Conservation (phyloP, 2,888 invertebrate genomes). For the Cordilura impudica region DNA sequence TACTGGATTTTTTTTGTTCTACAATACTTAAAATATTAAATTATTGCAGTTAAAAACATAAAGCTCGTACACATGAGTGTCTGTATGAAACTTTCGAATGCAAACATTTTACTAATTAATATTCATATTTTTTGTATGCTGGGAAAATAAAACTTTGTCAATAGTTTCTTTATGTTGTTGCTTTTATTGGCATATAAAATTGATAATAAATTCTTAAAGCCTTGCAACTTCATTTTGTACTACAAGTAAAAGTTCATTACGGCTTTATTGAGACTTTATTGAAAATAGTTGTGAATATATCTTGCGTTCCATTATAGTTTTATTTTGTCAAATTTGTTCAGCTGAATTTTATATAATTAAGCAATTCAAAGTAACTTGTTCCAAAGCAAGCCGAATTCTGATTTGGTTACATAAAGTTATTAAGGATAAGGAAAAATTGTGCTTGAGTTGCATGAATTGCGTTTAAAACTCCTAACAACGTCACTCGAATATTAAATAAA, state of each 20-base stretch:
- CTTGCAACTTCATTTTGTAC: slow-evolving; percentile 2
- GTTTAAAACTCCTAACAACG: too few relatives aligned
- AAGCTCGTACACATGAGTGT: neutral
- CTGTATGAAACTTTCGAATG: neutral
- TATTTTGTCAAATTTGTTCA: too few relatives aligned
- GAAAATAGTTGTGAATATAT: slow-evolving; percentile 4
- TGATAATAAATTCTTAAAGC: slow-evolving; percentile 28
- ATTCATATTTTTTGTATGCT: neutral
- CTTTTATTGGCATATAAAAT: slow-evolving; percentile 32
- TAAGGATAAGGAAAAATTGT: too few relatives aligned
- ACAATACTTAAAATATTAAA: too few relatives aligned
- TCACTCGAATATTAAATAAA: too few relatives aligned
- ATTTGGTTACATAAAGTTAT: too few relatives aligned
- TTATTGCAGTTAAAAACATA: neutral
- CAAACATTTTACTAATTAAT: slow-evolving; percentile 6
- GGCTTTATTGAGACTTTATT: slow-evolving; percentile 42
- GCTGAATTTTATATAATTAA: too few relatives aligned
- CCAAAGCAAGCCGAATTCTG: too few relatives aligned
- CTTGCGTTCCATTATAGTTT: too few relatives aligned
- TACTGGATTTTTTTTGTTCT: too few relatives aligned
- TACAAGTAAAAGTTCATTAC: slow-evolving; percentile 14
- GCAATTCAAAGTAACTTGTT: too few relatives aligned
- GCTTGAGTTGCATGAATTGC: too few relatives aligned
- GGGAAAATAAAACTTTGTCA: slow-evolving; percentile 7
- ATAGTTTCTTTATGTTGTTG: slow-evolving; percentile 1